Conservation (phyloP, 1,140 invertebrate species). For the Leptinotarsa undecemlineata region DNA sequence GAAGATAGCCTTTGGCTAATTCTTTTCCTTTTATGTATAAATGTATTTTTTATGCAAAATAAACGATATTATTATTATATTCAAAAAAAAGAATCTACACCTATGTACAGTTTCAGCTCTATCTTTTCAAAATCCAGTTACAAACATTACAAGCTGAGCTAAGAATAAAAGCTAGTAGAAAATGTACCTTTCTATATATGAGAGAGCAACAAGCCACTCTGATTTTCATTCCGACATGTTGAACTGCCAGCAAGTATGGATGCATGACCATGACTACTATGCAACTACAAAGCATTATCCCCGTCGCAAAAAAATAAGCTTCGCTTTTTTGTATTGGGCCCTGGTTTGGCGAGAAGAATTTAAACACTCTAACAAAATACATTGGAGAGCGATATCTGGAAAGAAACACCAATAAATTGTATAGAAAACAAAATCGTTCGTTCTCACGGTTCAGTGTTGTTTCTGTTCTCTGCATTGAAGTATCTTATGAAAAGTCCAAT, state of each 20-base stretch:
- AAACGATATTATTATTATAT: too few relatives aligned
- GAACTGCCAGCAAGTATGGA: slow-evolving; percentile 71
- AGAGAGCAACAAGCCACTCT: slow-evolving; percentile 71
- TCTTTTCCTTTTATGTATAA: too few relatives aligned
- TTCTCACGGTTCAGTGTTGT: slow-evolving; percentile 41
- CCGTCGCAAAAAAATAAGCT: slow-evolving; percentile 64
- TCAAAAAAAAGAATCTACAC: too few relatives aligned
- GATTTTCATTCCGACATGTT: slow-evolving; percentile 74
- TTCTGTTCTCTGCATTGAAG: slow-evolving; percentile 41
- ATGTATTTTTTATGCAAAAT: too few relatives aligned
- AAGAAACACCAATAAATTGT: neutral
- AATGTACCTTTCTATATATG: slow-evolving; percentile 70
- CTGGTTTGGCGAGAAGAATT: slow-evolving; percentile 45
- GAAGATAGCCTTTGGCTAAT: too few relatives aligned
- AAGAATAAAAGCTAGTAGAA: too few relatives aligned
- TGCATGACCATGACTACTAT: slow-evolving; percentile 55
- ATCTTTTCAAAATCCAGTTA: too few relatives aligned
- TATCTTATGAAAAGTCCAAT: slow-evolving; percentile 47
- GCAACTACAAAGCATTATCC: slow-evolving; percentile 59
- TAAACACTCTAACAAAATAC: slow-evolving; percentile 39
- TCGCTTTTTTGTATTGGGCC: slow-evolving; percentile 57
- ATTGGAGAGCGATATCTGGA: slow-evolving; percentile 35
- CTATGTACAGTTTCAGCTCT: too few relatives aligned
- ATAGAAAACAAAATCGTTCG: neutral
- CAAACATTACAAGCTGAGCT: too few relatives aligned